Evolutionary conservation across 2,113 vertebrate genomes (phyloP), one percentile per base, ranked within the genome.

Genomic region (Periophthalmodon schlosseri): DNA sequence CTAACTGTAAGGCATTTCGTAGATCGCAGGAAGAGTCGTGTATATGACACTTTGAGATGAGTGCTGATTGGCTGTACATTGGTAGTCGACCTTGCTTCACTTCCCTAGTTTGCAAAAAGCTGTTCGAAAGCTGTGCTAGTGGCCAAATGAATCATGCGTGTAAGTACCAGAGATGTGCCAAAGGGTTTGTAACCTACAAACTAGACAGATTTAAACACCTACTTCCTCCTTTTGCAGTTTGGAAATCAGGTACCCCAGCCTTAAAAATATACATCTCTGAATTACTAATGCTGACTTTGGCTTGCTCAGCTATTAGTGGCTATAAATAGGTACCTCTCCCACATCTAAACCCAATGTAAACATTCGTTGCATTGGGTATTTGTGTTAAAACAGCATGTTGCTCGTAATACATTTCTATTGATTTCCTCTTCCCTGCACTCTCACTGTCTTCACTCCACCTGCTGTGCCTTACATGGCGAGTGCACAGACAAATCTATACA

Each of bases 401-500:
- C 57, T 13, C 12, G 33, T 63, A 18, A 63, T 63, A 18, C 16
- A 12, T 39, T 39, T n/a, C 15, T 64, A 36, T 44, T 65, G 63
- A 65, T 65, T 65, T 65, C 20, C 34, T 65, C 18, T 46, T 63
- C 5, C 2, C 21, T 23, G 14, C 15, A 16, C 14, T 61, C 58
- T 36, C 11, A 18, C 28, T 63, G 49, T 52, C 24, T 70, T 23
- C n/a, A 44, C 16, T 39, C 20, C 36, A 57, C 46, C 56, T 74
- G 61, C 6, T 7, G 58, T 75, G 60, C 10, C 57, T 21, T 24
- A 11, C 56, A 65, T 66, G 24, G 70, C 0, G 58, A 57, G 63
- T 46, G 50, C 34, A 60, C 34, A 50, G 60, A 60, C 24, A 63
- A 47, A 57, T 21, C 18, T 58, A 21, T 68, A 81, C 73, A 16